Conservation (phyloP, 2,113 vertebrate genomes). For the Nothocercus nigrocapillus region DNA sequence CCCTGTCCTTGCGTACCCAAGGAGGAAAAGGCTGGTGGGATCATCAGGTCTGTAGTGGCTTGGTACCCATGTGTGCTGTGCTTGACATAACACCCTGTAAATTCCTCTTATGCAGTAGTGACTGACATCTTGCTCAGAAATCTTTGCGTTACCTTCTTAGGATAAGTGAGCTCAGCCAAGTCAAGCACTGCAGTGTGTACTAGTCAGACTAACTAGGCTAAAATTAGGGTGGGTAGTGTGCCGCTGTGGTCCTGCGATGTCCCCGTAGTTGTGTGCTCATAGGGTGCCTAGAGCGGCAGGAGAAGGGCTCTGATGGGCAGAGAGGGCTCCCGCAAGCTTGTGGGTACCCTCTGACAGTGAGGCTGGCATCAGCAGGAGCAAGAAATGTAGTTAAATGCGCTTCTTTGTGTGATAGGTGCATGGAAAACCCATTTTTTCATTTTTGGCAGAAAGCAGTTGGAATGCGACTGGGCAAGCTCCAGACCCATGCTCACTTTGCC, state of each 20-base stretch:
- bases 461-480: conserved; percentile 68
- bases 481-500: conserved; percentile 45
- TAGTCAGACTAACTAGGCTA: not conserved
- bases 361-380: not conserved
- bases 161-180: not conserved
- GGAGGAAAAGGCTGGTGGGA: not conserved
- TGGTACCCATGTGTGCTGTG: not conserved
- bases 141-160: not conserved
- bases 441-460: conserved; percentile 63
- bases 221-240: not conserved
- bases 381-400: not conserved
- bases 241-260: not conserved
- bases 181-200: not conserved
- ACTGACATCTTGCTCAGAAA: not conserved
- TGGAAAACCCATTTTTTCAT: conserved; percentile 66
- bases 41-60: not conserved
- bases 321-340: not conserved
- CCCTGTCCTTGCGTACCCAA: not conserved
- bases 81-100: not conserved
- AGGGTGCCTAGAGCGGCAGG: not conserved
- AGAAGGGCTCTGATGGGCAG: not conserved
- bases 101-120: not conserved
- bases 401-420: conserved; percentile 58
- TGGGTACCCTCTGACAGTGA: not conserved
- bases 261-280: not conserved